Base-by-base conservation (phyloP, 2,888 invertebrate genomes). In the Apoda limacodes region DNA sequence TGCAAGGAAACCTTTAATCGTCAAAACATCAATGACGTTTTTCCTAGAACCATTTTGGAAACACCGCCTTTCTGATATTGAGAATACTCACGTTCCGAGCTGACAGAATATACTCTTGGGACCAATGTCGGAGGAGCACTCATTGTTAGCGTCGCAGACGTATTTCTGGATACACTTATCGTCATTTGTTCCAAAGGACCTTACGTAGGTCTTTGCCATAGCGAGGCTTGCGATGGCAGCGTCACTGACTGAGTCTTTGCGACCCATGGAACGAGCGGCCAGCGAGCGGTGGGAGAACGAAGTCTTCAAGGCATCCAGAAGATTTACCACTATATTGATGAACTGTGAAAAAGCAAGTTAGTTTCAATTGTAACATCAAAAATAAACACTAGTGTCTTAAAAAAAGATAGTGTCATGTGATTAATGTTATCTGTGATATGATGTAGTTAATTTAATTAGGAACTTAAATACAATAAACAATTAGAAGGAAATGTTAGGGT, bases 221-320 rank as follows among this genome's bases (percentile, higher is more conserved):
- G 92, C 86, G 46, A 95, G 90, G 29, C 93, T 89, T 26, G 95
- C 95, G 10, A 93, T 85, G 6, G 92, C 89, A 9, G 94, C 94
- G 60, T 95, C 95, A 50, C 93, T 93, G 43, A 94, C 84, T n/a
- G 92, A 89, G 67, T 94, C 94, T 54, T 91, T 90, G 63, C 87
- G 89, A 48, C 95, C 94, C 53, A 93, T 80, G 30, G 91, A 92
- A 35, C 94, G 86, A 19, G 95, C 93, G 7, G 89, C 84, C 52
- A 94, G 69, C 10, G 94, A 93, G 51, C 95, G 88, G 69, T 95
- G 94, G 15, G 94, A 93, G 83, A 95, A 93, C 20, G 94, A 94
- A 14, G 93, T 93, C 78, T 94, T 94, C 60, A 95, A 75, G 34
- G 95, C 94, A 57, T 95, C 95, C 81, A 95, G 76, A 24, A 95